These are phyloP conservation scores for Leguminivora glycinivorella DNA, from an alignment of 1,140 invertebrate species.

Conservation along the genomic window DNA sequence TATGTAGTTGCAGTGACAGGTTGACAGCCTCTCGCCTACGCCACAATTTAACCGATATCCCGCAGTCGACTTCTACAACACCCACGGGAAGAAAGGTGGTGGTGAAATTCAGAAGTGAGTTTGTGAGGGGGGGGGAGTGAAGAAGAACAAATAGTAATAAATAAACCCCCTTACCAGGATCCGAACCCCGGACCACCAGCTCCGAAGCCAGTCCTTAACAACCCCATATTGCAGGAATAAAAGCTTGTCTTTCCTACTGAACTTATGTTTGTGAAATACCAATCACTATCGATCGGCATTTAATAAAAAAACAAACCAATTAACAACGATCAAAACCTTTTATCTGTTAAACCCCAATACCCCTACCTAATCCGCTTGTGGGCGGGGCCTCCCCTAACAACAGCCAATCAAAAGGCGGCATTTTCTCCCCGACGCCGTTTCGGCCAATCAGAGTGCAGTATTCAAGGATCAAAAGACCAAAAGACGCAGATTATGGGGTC, in stretches of 20 bases:
- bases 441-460: conserved; percentile 52
- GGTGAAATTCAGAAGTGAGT: too few species aligned
- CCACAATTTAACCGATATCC: too few species aligned
- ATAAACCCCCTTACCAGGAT: too few species aligned
- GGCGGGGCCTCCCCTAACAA: conserved; percentile 42
- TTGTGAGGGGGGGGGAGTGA: too few species aligned
- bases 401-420: conserved; percentile 45
- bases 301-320: conserved; percentile 18
- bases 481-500: conserved; percentile 63
- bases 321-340: conserved; percentile 51
- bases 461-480: conserved; percentile 64
- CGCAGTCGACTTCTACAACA: too few species aligned
- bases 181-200: too few species aligned
- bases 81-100: too few species aligned
- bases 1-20: too few species aligned
- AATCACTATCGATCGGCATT: conserved; percentile 6
- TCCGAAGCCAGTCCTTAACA: too few species aligned
- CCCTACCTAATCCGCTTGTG: conserved; percentile 54
- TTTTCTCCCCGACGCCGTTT: conserved; percentile 43
- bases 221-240: too few species aligned
- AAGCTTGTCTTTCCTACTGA: neutral
- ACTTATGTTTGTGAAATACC: neutral
- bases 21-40: too few species aligned
- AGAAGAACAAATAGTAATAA: too few species aligned
- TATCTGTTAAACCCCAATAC: conserved; percentile 33